Evolutionary conservation across 2,797 vertebrate genomes (phyloP), one percentile per base, ranked within the genome.

Genomic region (Oreonectes daqikongensis): DNA sequence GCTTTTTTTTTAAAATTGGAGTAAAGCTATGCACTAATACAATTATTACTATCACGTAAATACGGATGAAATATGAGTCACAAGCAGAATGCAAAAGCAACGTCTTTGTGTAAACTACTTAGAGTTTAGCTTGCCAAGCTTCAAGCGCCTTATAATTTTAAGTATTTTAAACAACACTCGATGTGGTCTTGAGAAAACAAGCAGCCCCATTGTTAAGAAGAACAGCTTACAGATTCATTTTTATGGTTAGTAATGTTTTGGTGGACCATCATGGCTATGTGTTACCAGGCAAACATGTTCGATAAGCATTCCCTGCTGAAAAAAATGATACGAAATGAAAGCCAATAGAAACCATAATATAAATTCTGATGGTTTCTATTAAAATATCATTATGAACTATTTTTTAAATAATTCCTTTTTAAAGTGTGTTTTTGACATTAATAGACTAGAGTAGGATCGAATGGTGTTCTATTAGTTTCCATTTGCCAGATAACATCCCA

Each of bases 31-130:
- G 30, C 53, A 46, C 59, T 66, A 72, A 78, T 80, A 82, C 84
- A 75, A 84, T 80, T 81, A 79, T 78, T 78, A 75, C 42, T 61
- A 72, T 81, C 79, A 77, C 40, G 22, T 66, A 79, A 68, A 75
- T 66, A 71, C 32, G 48, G 24, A 55, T 67, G 42, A 40, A 76
- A 40, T 6, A 20, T 78, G 81, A 78, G 78, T 83, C 77, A 76
- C 60, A 59, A 55, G 60, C 53, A 72, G 59, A 79, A 74, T 30
- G 44, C 66, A 65, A 18, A 32, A 46, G 53, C 32, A n/a, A 35
- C 10, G 4, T 68, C 28, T 59, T 57, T 61, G 64, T 20, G 53
- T 35, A 35, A 57, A 60, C 5, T 12, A n/a, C 14, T 10, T 22
- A 70, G 20, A 28, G 65, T 26, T 18, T 6, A 42, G 15, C 40